Conservation (phyloP, 2,797 vertebrate species). For the Sebastes elongatus region DNA sequence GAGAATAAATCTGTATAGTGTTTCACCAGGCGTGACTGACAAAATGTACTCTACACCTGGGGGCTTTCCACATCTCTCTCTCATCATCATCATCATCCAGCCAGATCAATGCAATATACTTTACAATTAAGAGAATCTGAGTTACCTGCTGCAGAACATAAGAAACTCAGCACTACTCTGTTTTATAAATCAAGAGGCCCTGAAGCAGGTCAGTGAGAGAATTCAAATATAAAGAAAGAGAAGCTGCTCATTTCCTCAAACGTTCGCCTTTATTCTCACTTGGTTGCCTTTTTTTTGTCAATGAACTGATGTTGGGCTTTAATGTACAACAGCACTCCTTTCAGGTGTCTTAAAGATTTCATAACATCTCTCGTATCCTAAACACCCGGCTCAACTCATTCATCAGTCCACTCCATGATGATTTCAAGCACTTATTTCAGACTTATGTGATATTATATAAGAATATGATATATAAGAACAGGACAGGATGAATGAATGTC, state of each 20-base stretch:
- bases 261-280: not conserved
- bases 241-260: not conserved
- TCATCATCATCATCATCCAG: slow-evolving; percentile 71
- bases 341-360: not conserved
- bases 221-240: not conserved
- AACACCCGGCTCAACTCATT: not conserved
- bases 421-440: slow-evolving; percentile 6
- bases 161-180: not conserved
- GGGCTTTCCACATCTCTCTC: slow-evolving; percentile 85
- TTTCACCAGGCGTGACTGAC: slow-evolving; percentile 80
- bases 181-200: slow-evolving; percentile 54
- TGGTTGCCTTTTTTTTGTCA: not conserved
- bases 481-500: no score
- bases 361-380: not conserved
- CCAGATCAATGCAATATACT: not conserved
- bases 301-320: not conserved
- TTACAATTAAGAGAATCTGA: slow-evolving; percentile 59
- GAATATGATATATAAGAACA: no score
- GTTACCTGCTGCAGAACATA: slow-evolving; percentile 29
- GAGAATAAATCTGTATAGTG: slow-evolving; percentile 42
- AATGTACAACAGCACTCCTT: not conserved
- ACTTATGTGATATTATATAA: not conserved
- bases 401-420: not conserved
- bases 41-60: slow-evolving; percentile 80
- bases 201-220: slow-evolving; percentile 44